Evolutionary conservation across 2,797 vertebrate species (phyloP).

Genomic region (Enteromius trimaculatus): DNA sequence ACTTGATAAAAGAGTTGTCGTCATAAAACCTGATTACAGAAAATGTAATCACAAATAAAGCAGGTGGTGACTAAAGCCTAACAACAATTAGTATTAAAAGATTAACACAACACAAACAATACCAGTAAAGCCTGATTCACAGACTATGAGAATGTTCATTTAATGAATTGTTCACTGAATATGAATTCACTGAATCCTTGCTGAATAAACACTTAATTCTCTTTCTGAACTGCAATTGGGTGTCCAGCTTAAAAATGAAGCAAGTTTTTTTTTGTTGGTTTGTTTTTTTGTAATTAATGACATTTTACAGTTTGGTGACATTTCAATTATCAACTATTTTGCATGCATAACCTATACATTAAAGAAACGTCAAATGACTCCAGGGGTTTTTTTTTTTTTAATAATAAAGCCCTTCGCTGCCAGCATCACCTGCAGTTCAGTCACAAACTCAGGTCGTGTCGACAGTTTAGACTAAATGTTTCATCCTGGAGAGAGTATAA

Average conservation of each 20-base stretch:
- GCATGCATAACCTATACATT: background rate
- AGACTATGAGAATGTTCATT: background rate
- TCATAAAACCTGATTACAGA: background rate
- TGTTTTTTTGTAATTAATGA: background rate
- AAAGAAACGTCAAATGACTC: background rate
- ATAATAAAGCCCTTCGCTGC: background rate
- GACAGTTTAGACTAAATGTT: background rate
- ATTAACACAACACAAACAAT: background rate
- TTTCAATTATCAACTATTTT: background rate
- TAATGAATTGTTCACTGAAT: background rate
- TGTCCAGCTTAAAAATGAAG: background rate
- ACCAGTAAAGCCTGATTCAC: background rate
- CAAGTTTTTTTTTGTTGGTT: no score
- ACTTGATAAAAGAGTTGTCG: background rate
- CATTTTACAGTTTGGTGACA: background rate
- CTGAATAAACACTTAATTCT: background rate
- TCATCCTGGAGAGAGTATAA: background rate
- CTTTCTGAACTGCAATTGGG: background rate
- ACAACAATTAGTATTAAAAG: background rate
- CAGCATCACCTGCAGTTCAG: background rate
- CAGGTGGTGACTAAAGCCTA: background rate
- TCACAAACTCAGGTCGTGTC: background rate
- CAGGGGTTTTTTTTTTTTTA: background rate
- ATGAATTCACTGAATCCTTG: background rate
- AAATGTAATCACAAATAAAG: background rate